phyloP scores from a whole-genome alignment of 2,797 vertebrate species.

The Sebastiscus tertius region DNA sequence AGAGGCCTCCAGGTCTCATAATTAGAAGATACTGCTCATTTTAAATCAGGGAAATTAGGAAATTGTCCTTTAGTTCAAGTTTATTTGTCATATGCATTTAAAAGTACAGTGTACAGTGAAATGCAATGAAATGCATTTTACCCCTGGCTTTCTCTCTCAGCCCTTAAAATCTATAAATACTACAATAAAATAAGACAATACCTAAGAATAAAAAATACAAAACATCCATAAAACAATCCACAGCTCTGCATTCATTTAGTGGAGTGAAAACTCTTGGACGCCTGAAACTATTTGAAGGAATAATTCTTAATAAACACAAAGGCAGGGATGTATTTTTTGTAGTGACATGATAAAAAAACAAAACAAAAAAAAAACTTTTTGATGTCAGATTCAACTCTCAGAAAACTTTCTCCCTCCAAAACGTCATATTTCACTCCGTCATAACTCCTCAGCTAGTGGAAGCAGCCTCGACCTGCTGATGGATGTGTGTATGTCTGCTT shows the following conservation, averaged over 20 bases:
- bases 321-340: not conserved
- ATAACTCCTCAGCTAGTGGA: conserved; percentile 21
- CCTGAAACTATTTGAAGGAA: not conserved
- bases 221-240: too few species aligned
- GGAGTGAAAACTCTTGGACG: not conserved
- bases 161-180: too few species aligned
- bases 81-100: too few species aligned
- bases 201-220: too few species aligned
- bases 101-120: too few species aligned
- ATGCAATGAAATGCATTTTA: too few species aligned
- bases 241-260: too few species aligned
- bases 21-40: not conserved
- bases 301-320: not conserved
- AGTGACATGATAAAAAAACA: not conserved
- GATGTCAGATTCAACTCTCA: not conserved
- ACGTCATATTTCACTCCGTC: conserved; percentile 31
- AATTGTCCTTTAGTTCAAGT: not conserved
- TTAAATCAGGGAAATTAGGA: not conserved
- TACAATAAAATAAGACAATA: too few species aligned
- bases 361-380: not conserved
- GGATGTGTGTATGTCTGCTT: not conserved
- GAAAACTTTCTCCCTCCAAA: not conserved
- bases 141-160: too few species aligned
- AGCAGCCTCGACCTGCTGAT: conserved; percentile 37
- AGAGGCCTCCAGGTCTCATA: not conserved